Evolutionary conservation across 2,797 vertebrate species (phyloP), one percentile per base, ranked within the genome.

Genomic region (Euthynnus affinis): DNA sequence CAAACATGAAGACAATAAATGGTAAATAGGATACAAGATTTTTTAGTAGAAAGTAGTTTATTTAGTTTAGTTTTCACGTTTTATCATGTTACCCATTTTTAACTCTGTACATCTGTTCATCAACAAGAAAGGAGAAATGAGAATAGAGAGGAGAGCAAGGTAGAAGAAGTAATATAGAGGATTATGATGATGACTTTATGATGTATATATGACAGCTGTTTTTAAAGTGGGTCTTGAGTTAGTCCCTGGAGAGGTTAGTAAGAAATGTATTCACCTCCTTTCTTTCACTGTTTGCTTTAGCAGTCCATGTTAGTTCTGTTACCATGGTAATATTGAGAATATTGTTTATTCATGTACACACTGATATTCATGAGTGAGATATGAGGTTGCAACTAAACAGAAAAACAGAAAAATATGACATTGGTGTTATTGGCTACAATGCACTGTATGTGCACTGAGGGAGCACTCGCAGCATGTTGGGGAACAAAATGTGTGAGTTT

Each of bases 261-360:
- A 82, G 82, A 88, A 89, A 89, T 80, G 87, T 89, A 88, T 88
- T 90, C 89, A 90, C 87, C 85, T 91, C 82, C 81, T 82, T 88
- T 80, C 70, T 71, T 68, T 76, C 48, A 65, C 84, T 73, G 80
- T 87, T 82, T 88, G 81, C 83, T 76, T 84, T 53, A 46, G 63
- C 73, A 60, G 69, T 73, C 76, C 62, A 69, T 32, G 81, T 87
- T 27, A 62, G 32, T 27, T 34, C 15, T 13, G 40, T 49, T 86
- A 71, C 88, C 84, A 88, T 82, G 82, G 81, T 32, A 68, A 89
- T 81, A 74, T 23, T 58, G 23, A 79, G 56, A 74, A 56, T 61
- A 66, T 60, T 70, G 58, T 80, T 81, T 82, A 79, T 82, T 84
- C 74, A 71, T 62, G 80, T 76, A 12, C 53, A 55, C 55, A 81